Evolutionary conservation across 2,888 invertebrate species (phyloP), one percentile per base, ranked within the genome.

Genomic region (Tigriopus californicus): DNA sequence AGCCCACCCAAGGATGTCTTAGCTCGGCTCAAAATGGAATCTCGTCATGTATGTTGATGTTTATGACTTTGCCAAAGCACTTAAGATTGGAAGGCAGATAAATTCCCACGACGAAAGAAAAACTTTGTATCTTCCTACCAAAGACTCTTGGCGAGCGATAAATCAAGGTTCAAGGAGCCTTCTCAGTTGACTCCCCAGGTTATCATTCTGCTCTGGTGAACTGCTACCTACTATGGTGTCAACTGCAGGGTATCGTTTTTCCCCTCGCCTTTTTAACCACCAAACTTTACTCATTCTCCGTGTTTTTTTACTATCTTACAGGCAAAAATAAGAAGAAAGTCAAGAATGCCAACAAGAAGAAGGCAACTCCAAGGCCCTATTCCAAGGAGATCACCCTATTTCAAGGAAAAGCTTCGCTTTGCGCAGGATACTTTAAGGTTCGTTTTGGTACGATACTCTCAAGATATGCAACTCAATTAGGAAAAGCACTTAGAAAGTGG

Each of bases 381-480:
- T 83, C 82, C 33, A 75, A 81, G 62, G 92, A 95, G 69, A 84
- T 87, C 49, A 78, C 85, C n/a, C 78, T 86, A 71, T 84, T 85
- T 66, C 92, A 94, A 71, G 90, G 89, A 1, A 77, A 90, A 73
- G 89, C 92, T 71, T 87, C 87, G 70, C 81, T 95, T 77, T 90
- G 90, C 70, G 94, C 91, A 1, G 95, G 92, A 6, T 91, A 87
- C 71, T 92, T 88, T 68, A 92, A 91, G 79, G 88, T 83, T 69
- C 65, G 41, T 58, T 12, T 12, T 22, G 15, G n/a, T 6, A 15
- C 46, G 10, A 15, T 10, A 44, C n/a, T 44, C 10, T 5, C 15
- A 44, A 44, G 46, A 44, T n/a, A 15, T n/a, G 46, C 18, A 44
- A 3, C 33, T 33, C 33, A 33, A 33, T 33, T 33, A 33, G 33